phyloP scores from a whole-genome alignment of 2,113 vertebrate species.

The Poeciliopsis turrubarensis region DNA sequence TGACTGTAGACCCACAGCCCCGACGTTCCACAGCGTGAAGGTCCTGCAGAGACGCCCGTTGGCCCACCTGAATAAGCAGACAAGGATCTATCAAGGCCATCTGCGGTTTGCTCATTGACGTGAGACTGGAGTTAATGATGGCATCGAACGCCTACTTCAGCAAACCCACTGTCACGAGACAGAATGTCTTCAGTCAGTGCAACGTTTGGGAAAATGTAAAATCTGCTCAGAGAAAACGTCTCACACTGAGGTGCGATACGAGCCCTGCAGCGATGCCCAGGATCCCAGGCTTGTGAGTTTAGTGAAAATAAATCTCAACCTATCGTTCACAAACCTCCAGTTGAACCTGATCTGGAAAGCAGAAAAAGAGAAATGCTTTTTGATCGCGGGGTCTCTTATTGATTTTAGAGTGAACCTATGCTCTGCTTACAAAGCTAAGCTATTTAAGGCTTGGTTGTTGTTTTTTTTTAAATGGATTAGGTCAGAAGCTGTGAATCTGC shows the following conservation, averaged over 20 bases:
- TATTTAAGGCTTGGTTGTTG: neutral
- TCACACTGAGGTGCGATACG: neutral
- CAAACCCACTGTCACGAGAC: too few species aligned
- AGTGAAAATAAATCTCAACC: neutral
- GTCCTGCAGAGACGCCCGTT: too few species aligned
- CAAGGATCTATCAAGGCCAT: too few species aligned
- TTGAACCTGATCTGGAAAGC: neutral
- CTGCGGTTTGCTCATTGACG: too few species aligned
- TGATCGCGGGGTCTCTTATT: neutral
- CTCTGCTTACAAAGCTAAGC: slow-evolving; percentile 10
- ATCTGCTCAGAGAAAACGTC: too few species aligned
- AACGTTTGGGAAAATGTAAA: neutral
- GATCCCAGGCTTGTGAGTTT: neutral
- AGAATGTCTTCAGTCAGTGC: too few species aligned
- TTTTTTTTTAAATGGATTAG: slow-evolving; percentile 16
- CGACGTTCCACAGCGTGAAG: too few species aligned
- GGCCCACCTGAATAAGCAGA: too few species aligned
- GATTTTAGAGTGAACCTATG: neutral
- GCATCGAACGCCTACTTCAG: too few species aligned
- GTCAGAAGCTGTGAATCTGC: slow-evolving; percentile 29
- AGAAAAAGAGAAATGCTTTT: neutral
- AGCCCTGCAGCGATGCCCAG: neutral
- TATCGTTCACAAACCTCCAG: too few species aligned
- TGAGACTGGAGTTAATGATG: too few species aligned
- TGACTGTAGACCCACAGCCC: too few species aligned